Percentiles rank a stretch among this genome's conserved stretches.
phyloP scores from a whole-genome alignment of 2,797 vertebrate species.

The Takifugu ocellatus region DNA sequence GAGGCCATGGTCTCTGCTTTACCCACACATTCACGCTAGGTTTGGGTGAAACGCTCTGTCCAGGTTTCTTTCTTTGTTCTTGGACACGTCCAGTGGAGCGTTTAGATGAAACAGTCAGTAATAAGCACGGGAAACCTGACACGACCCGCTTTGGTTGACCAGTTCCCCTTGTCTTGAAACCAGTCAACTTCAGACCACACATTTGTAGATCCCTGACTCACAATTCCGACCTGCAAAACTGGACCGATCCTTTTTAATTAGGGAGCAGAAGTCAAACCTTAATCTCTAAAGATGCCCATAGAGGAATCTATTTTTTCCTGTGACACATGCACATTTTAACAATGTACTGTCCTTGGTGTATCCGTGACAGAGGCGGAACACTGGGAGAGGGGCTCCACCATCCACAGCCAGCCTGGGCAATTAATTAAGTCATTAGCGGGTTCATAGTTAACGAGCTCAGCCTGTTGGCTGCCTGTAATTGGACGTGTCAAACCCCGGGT shows the following conservation, averaged over 20 bases:
- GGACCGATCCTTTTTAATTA: too few relatives aligned
- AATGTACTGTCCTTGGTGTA: too few relatives aligned
- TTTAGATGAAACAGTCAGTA: slow-evolving; percentile 34
- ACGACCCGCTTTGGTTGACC: slow-evolving; percentile 22
- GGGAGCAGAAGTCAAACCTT: too few relatives aligned
- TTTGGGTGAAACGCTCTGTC: not conserved
- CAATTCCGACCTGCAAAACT: too few relatives aligned
- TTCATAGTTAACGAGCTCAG: slow-evolving; percentile 50
- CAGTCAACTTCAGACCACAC: too few relatives aligned
- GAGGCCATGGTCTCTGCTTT: too few relatives aligned
- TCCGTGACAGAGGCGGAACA: slow-evolving; percentile 8
- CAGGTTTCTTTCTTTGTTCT: not conserved
- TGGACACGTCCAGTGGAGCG: slow-evolving; percentile 3
- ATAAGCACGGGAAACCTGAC: slow-evolving; percentile 31
- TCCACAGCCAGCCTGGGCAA: slow-evolving; percentile 39
- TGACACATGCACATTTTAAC: too few relatives aligned
- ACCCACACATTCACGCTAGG: too few relatives aligned
- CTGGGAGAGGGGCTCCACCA: slow-evolving; percentile 14
- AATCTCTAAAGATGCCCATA: too few relatives aligned
- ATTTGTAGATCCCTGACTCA: too few relatives aligned
- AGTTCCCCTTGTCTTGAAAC: slow-evolving; percentile 1
- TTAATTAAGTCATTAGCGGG: slow-evolving; percentile 61
- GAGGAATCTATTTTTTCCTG: too few relatives aligned
- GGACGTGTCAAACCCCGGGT: slow-evolving; percentile 48
- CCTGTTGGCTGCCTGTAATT: slow-evolving; percentile 52